A percentile compares a stretch with the other conserved stretches of the same genome.
Evolutionary conservation across 2,113 vertebrate genomes (phyloP).

Genomic region (Lophochroa leadbeateri): DNA sequence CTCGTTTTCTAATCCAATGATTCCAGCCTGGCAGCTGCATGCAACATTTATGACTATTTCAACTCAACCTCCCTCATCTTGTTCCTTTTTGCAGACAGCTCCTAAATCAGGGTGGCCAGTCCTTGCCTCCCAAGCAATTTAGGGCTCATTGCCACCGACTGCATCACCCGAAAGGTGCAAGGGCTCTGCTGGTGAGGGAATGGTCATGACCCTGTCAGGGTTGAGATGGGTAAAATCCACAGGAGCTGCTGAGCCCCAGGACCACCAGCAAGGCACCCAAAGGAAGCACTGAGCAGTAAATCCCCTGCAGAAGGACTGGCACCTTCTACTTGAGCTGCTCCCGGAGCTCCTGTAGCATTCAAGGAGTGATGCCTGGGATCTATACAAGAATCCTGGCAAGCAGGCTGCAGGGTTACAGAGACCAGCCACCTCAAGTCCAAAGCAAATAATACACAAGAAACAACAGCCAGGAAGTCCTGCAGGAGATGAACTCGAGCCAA

Average conservation of each 20-base stretch:
- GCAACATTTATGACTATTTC: not conserved
- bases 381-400: not conserved
- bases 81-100: not conserved
- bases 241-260: not conserved
- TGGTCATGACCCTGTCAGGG: accelerated
- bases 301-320: not conserved
- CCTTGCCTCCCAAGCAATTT: not conserved
- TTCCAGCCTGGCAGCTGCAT: not conserved
- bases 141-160: not conserved
- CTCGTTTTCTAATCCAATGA: not conserved
- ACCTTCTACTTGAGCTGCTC: not conserved
- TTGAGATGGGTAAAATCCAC: not conserved
- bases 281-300: not conserved
- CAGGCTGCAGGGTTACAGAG: not conserved
- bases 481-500: not conserved
- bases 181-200: not conserved
- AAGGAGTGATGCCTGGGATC: not conserved
- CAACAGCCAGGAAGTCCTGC: not conserved
- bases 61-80: not conserved
- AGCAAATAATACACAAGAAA: not conserved
- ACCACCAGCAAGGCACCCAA: not conserved
- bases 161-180: accelerated
- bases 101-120: not conserved
- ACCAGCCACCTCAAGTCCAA: not conserved
- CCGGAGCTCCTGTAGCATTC: not conserved